Evolutionary conservation across 2,113 vertebrate genomes (phyloP).

Genomic region (Miniopterus natalensis): DNA sequence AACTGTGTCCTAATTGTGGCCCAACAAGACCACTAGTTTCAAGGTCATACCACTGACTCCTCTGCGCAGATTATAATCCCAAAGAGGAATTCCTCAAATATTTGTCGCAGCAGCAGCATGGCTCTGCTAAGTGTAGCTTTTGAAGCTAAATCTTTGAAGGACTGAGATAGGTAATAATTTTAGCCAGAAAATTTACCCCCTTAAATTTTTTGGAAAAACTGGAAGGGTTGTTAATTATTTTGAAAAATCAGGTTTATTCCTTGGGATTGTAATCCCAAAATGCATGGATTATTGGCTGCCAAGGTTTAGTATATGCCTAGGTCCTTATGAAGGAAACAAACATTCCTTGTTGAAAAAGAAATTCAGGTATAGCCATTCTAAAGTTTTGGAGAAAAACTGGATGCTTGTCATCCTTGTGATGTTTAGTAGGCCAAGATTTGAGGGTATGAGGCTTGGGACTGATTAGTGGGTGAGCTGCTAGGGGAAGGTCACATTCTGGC

Average conservation of each 20-base stretch:
- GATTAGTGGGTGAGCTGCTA: neutral
- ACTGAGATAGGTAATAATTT: neutral
- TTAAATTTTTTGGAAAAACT: neutral
- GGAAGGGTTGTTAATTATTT: neutral
- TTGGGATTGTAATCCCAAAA: neutral
- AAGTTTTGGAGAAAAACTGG: neutral
- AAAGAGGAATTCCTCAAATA: slow-evolving; percentile 33
- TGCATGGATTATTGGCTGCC: neutral
- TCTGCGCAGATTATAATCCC: slow-evolving; percentile 38
- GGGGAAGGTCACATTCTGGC: neutral
- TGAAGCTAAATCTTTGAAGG: slow-evolving; percentile 46
- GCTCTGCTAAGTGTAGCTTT: neutral
- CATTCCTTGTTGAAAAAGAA: slow-evolving; percentile 34
- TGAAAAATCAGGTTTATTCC: slow-evolving; percentile 24
- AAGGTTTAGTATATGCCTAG: neutral
- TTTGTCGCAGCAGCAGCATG: neutral
- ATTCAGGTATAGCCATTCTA: neutral
- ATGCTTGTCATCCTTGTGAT: neutral
- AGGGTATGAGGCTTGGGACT: neutral
- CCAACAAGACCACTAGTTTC: neutral
- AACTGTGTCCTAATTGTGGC: neutral
- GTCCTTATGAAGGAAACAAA: slow-evolving; percentile 7
- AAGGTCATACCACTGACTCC: neutral
- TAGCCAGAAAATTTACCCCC: neutral
- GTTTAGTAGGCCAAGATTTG: neutral